Conservation (phyloP, 2,888 invertebrate genomes). For the Elegia similella region DNA sequence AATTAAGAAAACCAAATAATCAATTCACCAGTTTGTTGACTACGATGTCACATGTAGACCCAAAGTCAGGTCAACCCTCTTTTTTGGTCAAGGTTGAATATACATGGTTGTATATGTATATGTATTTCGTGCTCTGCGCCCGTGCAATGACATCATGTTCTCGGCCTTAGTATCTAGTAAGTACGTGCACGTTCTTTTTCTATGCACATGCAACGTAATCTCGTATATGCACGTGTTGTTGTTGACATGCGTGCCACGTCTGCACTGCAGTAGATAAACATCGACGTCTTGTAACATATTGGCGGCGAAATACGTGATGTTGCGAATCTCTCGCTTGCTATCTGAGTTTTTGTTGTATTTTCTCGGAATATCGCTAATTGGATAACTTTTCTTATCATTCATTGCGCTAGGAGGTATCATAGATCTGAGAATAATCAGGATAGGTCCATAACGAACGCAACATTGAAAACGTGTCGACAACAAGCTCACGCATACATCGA, state of each 20-base stretch:
- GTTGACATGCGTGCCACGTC: constrained; percentile 55
- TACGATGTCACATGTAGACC: too few species aligned
- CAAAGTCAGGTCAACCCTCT: too few species aligned
- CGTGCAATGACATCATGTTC: too few species aligned
- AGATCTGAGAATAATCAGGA: too few species aligned
- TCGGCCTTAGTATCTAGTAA: background rate
- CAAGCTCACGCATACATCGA: too few species aligned
- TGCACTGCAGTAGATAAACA: constrained; percentile 42
- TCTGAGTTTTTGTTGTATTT: constrained; percentile 1
- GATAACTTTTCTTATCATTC: background rate
- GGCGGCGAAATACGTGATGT: constrained; percentile 1
- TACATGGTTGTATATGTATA: too few species aligned
- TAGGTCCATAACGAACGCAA: too few species aligned
- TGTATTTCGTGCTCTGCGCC: too few species aligned
- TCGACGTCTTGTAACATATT: constrained; percentile 41
- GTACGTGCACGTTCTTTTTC: background rate
- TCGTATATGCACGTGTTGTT: background rate
- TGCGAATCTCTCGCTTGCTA: constrained; percentile 18
- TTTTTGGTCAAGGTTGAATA: too few species aligned
- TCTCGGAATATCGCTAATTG: background rate
- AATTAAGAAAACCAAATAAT: too few species aligned
- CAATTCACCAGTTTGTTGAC: too few species aligned
- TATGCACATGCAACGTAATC: constrained; percentile 4
- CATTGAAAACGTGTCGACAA: too few species aligned
- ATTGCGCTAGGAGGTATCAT: background rate